Conservation (phyloP, 2,797 vertebrate species). For the Xenops minutus region DNA sequence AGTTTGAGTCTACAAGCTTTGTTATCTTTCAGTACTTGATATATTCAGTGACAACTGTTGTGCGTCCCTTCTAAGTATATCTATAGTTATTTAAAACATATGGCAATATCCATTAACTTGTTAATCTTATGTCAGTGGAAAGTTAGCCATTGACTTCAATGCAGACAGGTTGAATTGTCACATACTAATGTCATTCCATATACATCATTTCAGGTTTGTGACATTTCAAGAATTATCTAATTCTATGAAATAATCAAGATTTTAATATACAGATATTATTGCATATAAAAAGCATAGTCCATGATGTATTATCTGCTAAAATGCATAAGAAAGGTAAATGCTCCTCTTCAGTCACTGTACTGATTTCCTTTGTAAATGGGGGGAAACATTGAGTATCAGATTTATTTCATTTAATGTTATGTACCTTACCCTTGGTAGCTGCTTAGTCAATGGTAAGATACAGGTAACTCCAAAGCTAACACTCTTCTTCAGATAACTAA, state of each 20-base stretch:
- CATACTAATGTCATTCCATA: neutral
- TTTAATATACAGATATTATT: neutral
- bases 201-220: neutral
- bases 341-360: neutral
- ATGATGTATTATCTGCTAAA: neutral
- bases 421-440: neutral
- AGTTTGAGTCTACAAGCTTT: neutral
- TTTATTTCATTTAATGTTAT: neutral
- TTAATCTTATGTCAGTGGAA: neutral
- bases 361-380: neutral
- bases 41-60: neutral
- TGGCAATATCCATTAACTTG: neutral
- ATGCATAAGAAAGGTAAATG: neutral
- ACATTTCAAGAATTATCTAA: neutral
- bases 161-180: neutral
- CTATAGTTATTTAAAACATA: neutral
- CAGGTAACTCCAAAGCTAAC: neutral
- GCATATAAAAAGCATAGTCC: neutral
- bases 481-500: neutral
- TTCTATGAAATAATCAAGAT: neutral
- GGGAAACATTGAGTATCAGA: neutral
- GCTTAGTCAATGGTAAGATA: neutral
- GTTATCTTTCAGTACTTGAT: neutral
- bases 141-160: neutral
- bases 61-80: neutral